Percentiles rank a stretch among this genome's conserved stretches.
These are phyloP conservation scores for Setipinna tenuifilis DNA, from an alignment of 2,797 vertebrate species.

Conservation along the genomic window DNA sequence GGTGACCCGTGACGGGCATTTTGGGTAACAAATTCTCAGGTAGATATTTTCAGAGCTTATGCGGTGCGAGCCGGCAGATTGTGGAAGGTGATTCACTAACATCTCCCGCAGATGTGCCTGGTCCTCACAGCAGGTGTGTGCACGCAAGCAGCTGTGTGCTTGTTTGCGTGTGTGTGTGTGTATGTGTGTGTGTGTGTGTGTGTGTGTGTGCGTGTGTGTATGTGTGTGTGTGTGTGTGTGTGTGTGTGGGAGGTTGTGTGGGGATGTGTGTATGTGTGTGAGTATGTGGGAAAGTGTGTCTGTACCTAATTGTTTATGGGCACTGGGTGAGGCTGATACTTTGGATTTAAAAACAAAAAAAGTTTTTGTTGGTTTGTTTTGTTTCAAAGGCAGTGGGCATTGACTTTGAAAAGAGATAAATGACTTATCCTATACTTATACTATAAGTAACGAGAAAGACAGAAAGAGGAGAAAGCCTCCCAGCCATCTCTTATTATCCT, in stretches of 20 bases:
- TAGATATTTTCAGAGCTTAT: constrained; percentile 50
- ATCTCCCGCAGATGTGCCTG: constrained; percentile 52
- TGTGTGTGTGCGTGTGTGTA: not conserved
- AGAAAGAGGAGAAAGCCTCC: not conserved
- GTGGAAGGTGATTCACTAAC: constrained; percentile 45
- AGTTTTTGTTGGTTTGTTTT: not conserved
- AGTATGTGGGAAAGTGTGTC: no score
- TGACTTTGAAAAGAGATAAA: not conserved
- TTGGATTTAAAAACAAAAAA: not conserved
- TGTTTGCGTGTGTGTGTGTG: not conserved
- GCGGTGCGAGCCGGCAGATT: constrained; percentile 33
- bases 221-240: not conserved
- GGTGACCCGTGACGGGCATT: not conserved
- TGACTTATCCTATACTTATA: no score
- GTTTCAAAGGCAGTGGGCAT: not conserved
- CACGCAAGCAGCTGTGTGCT: constrained; percentile 43
- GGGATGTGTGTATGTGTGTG: no score
- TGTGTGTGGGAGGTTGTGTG: not conserved
- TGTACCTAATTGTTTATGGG: no score
- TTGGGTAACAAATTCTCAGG: constrained; percentile 36
- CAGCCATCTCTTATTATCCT: not conserved
- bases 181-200: constrained; percentile 10
- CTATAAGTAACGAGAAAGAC: not conserved
- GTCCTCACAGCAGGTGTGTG: constrained; percentile 60
- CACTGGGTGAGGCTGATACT: not conserved